phyloP scores from a whole-genome alignment of 2,888 invertebrate genomes.

The Phalangium opilio region DNA sequence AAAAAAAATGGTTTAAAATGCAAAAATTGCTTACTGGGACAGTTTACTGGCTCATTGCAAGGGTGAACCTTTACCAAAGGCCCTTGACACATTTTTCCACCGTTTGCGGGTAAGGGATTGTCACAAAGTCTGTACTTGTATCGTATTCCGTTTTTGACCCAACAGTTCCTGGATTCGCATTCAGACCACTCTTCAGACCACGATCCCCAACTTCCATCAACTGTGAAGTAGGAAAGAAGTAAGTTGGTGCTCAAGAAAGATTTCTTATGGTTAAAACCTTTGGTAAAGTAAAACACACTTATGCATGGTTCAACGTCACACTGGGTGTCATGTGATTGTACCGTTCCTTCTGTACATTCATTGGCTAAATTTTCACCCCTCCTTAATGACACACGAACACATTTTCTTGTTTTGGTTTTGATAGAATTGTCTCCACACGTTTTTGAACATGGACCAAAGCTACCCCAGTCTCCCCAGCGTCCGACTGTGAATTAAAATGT shows the following conservation, averaged over 20 bases:
- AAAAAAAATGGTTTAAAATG: no score
- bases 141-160: not conserved
- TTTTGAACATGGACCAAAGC: no score
- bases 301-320: not conserved
- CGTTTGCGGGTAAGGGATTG: constrained; percentile 4
- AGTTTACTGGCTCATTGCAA: not conserved
- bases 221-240: constrained; percentile 4
- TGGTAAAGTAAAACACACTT: not conserved
- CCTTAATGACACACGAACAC: constrained; percentile 4
- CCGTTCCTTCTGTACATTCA: constrained; percentile 1
- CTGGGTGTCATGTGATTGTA: constrained; percentile 2
- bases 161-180: constrained; percentile 6
- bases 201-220: constrained; percentile 9
- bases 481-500: no score
- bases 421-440: no score
- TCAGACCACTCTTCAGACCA: constrained; percentile 7
- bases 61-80: constrained; percentile 3
- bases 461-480: no score
- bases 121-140: constrained; percentile 7
- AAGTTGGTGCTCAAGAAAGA: not conserved
- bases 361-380: constrained; percentile 5
- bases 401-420: not conserved
- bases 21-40: no score
- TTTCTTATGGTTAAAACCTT: not conserved
- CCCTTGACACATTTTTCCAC: constrained; percentile 12